Conservation (phyloP, 2,888 invertebrate genomes). For the Pandemis corylana region DNA sequence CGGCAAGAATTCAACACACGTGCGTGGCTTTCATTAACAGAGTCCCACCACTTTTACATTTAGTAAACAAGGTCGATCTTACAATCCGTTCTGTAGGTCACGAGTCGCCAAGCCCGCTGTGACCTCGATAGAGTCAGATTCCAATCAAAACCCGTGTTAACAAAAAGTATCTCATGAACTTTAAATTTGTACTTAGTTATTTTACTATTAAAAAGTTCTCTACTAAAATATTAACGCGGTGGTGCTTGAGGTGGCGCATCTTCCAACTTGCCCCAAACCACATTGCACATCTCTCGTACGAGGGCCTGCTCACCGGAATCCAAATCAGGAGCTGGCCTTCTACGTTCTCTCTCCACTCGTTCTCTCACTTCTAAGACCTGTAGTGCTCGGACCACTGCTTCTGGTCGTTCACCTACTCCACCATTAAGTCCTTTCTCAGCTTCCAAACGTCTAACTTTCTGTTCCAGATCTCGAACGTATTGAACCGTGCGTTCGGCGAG, state of each 20-base stretch:
- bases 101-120: slow-evolving; percentile 64
- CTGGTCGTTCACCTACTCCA: slow-evolving; percentile 89
- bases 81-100: slow-evolving; percentile 74
- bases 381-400: slow-evolving; percentile 96
- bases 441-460: slow-evolving; percentile 92
- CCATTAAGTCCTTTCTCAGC: slow-evolving; percentile 93
- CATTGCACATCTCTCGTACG: slow-evolving; percentile 98
- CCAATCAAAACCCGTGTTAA: slow-evolving; percentile 58
- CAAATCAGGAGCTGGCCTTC: slow-evolving; percentile 86
- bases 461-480: slow-evolving; percentile 95
- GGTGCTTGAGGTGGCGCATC: slow-evolving; percentile 89
- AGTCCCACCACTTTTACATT: slow-evolving; percentile 58
- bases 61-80: slow-evolving; percentile 73
- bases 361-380: slow-evolving; percentile 97
- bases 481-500: slow-evolving; percentile 95
- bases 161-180: slow-evolving; percentile 34
- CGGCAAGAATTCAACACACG: slow-evolving; percentile 55
- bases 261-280: slow-evolving; percentile 96
- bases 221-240: slow-evolving; percentile 65
- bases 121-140: slow-evolving; percentile 79
- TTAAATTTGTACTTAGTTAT: slow-evolving; percentile 40
- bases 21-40: slow-evolving; percentile 53
- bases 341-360: slow-evolving; percentile 90
- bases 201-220: slow-evolving; percentile 12
- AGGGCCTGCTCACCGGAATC: slow-evolving; percentile 96